Base-by-base conservation (phyloP, 2,797 vertebrate species). In the Salarias fasciatus region DNA sequence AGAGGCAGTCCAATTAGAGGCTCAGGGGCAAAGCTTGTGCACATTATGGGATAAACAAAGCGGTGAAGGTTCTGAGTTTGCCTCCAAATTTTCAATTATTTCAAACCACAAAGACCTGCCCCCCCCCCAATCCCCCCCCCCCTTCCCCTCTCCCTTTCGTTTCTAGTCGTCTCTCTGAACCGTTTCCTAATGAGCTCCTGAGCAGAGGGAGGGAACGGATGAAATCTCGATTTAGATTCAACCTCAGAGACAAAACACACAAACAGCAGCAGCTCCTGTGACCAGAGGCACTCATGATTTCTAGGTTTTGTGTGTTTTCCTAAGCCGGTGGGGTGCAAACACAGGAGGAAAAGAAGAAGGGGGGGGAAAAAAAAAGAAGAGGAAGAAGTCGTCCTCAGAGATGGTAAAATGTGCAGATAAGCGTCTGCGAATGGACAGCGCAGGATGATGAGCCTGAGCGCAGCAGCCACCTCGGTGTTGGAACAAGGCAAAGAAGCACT, bases 101-200 rank as follows among this genome's bases (percentile, higher is more conserved):
- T 75, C 67, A 67, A 63, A 66, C 53, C 58, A 36, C 47, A 67
- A 64, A 78, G 63, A 82, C 58, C 56, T 59, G 50, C 69, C 71
- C 67, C 66, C 52, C 56, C 33, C 2, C 18, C n/a, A n/a, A n/a
- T n/a, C n/a, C 18, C 3, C 18, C 18, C 3, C 18, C 18, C 18
- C 18, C 18, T 3, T 2, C n/a, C n/a, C n/a, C n/a, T n/a, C n/a
- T n/a, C n/a, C n/a, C n/a, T n/a, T n/a, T n/a, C n/a, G n/a, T 24
- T 54, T 69, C 66, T 55, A 29, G 48, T 52, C 62, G 69, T 71
- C 48, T 72, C 7, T 30, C 70, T 59, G 58, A 79, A 81, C 72
- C 53, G 40, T 77, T 77, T 80, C 69, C 69, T 82, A 86, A 88
- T 82, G 80, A 86, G 79, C 70, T 78, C 48, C 7, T 6, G 63